These are phyloP conservation scores for Charanyca ferruginea DNA, from an alignment of 2,888 invertebrate species.

Conservation along the genomic window DNA sequence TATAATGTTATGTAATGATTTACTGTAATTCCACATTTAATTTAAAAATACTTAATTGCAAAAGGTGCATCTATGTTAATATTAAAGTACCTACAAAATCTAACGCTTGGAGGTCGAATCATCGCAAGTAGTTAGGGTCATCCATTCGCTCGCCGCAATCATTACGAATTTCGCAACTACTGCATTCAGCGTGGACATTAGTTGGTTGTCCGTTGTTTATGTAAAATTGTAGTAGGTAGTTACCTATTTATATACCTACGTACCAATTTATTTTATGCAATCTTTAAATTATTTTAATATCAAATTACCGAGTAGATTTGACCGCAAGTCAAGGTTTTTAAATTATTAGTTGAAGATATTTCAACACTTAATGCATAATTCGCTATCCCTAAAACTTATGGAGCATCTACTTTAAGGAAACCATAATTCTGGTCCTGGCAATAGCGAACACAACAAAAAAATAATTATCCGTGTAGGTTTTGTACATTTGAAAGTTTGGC, in stretches of 20 bases:
- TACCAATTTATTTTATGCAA: conserved; percentile 43
- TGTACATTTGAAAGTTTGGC: too few relatives aligned
- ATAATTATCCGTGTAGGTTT: too few relatives aligned
- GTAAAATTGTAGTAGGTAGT: conserved; percentile 21
- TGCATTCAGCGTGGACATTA: conserved; percentile 51
- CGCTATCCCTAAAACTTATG: conserved; percentile 1
- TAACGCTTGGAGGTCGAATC: conserved; percentile 68
- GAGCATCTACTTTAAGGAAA: conserved; percentile 2
- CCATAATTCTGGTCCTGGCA: neutral
- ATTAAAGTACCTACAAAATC: conserved; percentile 5
- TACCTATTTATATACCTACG: neutral
- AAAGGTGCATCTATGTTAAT: conserved; percentile 6
- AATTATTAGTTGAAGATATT: conserved; percentile 34
- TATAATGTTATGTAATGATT: neutral
- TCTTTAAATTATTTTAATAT: conserved; percentile 48
- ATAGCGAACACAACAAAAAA: too few relatives aligned
- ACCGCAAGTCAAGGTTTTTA: conserved; percentile 52
- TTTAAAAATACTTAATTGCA: neutral
- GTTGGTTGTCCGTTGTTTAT: conserved; percentile 36
- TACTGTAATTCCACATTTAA: neutral
- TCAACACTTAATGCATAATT: conserved; percentile 4
- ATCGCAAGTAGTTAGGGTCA: conserved; percentile 70
- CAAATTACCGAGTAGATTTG: conserved; percentile 23
- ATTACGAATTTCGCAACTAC: conserved; percentile 68
- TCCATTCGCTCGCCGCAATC: conserved; percentile 72